Evolutionary conservation across 2,888 invertebrate species (phyloP).

Genomic region (Xestobium rufovillosum): DNA sequence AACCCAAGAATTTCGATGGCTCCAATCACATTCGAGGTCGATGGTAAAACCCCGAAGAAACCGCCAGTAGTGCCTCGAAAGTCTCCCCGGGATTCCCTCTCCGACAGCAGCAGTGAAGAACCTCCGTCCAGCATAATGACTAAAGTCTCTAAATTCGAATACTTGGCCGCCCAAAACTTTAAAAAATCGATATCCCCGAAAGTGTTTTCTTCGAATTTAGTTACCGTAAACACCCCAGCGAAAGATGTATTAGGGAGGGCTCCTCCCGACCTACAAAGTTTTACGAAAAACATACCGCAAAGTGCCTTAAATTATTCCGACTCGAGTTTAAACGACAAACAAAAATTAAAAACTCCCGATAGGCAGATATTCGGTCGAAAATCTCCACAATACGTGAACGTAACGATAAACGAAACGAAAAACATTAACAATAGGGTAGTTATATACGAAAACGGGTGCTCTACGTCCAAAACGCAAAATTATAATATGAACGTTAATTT

Average conservation of each 20-base stretch:
- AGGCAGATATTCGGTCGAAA: slow-evolving; percentile 36
- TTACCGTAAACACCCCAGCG: slow-evolving; percentile 75
- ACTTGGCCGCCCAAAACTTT: slow-evolving; percentile 59
- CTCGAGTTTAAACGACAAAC: slow-evolving; percentile 36
- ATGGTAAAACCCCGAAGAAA: slow-evolving; percentile 45
- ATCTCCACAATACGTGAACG: slow-evolving; percentile 39
- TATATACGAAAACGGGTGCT: slow-evolving; percentile 39
- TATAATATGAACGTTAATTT: slow-evolving; percentile 31
- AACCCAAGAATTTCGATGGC: slow-evolving; percentile 72
- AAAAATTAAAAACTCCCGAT: slow-evolving; percentile 36
- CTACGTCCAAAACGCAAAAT: slow-evolving; percentile 36
- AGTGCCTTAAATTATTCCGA: slow-evolving; percentile 45
- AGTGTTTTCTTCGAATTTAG: slow-evolving; percentile 70
- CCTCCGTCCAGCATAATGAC: slow-evolving; percentile 56
- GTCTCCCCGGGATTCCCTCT: slow-evolving; percentile 41
- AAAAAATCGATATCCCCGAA: slow-evolving; percentile 61
- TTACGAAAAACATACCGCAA: slow-evolving; percentile 52
- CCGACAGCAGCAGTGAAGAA: slow-evolving; percentile 48
- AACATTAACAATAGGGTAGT: slow-evolving; percentile 40
- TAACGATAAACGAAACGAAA: slow-evolving; percentile 40
- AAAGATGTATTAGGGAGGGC: slow-evolving; percentile 65
- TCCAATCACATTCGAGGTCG: slow-evolving; percentile 60
- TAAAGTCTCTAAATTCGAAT: slow-evolving; percentile 75
- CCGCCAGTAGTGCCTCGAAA: slow-evolving; percentile 60
- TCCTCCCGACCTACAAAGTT: slow-evolving; percentile 52